Evolutionary conservation across 2,888 invertebrate genomes (phyloP).

Genomic region (Hydropsyche betteni): DNA sequence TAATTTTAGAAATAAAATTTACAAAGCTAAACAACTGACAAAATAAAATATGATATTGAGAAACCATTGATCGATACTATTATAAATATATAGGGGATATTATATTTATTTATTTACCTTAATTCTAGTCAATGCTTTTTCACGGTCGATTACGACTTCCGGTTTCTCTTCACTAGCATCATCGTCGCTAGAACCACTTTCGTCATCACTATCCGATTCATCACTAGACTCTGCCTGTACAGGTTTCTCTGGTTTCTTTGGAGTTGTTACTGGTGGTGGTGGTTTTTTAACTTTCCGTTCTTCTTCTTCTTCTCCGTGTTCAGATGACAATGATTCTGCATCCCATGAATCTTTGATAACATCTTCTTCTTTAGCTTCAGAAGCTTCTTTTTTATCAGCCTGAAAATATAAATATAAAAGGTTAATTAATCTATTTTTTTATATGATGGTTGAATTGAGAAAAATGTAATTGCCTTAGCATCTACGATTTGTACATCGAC

Average conservation of each 20-base stretch:
- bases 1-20: too few species aligned
- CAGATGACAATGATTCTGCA: conserved; percentile 73
- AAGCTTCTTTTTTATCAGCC: conserved; percentile 57
- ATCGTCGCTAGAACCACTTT: conserved; percentile 67
- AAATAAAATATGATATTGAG: too few species aligned
- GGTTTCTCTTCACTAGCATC: conserved; percentile 71
- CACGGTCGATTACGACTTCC: conserved; percentile 78
- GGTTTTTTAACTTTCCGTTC: conserved; percentile 58
- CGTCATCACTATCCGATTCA: conserved; percentile 58
- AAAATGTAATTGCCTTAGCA: conserved; percentile 59
- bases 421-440: conserved; percentile 3
- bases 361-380: conserved; percentile 61
- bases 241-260: neutral
- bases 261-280: neutral
- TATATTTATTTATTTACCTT: conserved; percentile 60
- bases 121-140: conserved; percentile 77
- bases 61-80: neutral
- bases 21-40: too few species aligned
- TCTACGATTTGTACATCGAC: conserved; percentile 66
- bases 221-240: conserved; percentile 58
- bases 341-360: conserved; percentile 89
- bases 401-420: conserved; percentile 44
- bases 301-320: conserved; percentile 64
- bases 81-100: neutral
- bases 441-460: neutral